Base-by-base conservation (phyloP, 2,113 vertebrate genomes). In the Megalops atlanticus region DNA sequence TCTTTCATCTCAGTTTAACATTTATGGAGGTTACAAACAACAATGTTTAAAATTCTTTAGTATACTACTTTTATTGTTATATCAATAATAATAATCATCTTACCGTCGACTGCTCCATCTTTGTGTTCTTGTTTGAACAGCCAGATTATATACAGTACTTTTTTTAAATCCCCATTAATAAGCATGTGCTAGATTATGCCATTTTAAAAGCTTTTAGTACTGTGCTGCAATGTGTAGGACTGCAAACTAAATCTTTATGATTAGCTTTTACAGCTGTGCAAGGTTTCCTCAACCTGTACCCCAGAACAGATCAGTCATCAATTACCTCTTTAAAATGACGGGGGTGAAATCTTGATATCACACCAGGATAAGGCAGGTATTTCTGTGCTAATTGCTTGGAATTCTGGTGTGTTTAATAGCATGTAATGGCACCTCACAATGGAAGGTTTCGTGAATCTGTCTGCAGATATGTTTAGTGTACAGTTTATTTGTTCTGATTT, bases 31-130 rank as follows among this genome's bases (percentile, higher is more conserved):
- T 54, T 24, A 24, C 49, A 54, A 24, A 54, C 18, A 24, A 21
- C 6, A 54, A n/a, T 64, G n/a, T 64, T 64, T 10, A 1, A 11
- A 43, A 47, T 74, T 7, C 24, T 14, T 3, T 4, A 16, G 45
- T 58, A 38, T 58, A 35, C 38, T 27, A 12, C 77, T 81, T 49
- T 70, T 54, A 72, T 52, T 82, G 82, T 80, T 72, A 36, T 81
- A 76, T 58, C 85, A 49, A 68, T 80, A 82, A 83, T 74, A 72
- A 83, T 84, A 87, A 33, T 70, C 47, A 39, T 75, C 92, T 93
- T 93, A 93, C 91, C 92, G 88, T 93, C 83, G 82, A 82, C 85
- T 40, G 82, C 84, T 90, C 86, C 88, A 84, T 87, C 89, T 88
- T 85, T 82, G 85, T 83, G 80, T 85, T 88, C 89, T 89, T 84